Conservation (phyloP, 2,113 vertebrate species). For the Spermophilus dauricus region DNA sequence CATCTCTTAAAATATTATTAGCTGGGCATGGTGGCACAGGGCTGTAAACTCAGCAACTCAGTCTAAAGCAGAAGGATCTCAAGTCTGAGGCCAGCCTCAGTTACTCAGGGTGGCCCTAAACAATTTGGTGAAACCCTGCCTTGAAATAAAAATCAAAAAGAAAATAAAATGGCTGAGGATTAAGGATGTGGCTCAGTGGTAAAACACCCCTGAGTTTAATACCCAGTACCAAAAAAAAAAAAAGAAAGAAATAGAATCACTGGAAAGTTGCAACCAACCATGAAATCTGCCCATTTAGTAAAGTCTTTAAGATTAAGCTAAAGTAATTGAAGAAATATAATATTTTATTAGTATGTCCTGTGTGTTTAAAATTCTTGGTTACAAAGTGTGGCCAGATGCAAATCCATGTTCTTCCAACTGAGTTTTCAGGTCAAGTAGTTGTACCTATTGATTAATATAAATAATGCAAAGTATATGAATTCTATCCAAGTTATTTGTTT, state of each 20-base stretch:
- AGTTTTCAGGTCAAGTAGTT: neutral
- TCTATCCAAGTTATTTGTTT: neutral
- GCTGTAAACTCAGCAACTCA: too few species aligned
- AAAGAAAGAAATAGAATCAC: too few species aligned
- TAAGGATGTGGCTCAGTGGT: too few species aligned
- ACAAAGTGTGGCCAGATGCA: conserved; percentile 23
- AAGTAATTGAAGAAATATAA: neutral
- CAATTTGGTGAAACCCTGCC: too few species aligned
- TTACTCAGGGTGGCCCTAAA: too few species aligned
- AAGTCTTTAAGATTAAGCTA: conserved; percentile 32
- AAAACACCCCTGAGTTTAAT: too few species aligned
- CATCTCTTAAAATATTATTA: conserved; percentile 48
- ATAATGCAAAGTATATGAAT: neutral
- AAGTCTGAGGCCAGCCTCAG: too few species aligned
- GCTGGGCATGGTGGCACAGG: too few species aligned
- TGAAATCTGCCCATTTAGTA: conserved; percentile 1
- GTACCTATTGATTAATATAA: neutral
- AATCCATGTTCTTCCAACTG: neutral
- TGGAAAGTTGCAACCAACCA: neutral
- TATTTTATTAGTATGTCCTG: neutral
- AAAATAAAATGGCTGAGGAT: too few species aligned
- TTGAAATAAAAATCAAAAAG: too few species aligned
- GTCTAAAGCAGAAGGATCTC: too few species aligned
- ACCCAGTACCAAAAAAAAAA: too few species aligned
- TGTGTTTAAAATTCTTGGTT: neutral